Evolutionary conservation across 2,797 vertebrate species (phyloP), one percentile per base, ranked within the genome.

Genomic region (Cossypha dichroa): DNA sequence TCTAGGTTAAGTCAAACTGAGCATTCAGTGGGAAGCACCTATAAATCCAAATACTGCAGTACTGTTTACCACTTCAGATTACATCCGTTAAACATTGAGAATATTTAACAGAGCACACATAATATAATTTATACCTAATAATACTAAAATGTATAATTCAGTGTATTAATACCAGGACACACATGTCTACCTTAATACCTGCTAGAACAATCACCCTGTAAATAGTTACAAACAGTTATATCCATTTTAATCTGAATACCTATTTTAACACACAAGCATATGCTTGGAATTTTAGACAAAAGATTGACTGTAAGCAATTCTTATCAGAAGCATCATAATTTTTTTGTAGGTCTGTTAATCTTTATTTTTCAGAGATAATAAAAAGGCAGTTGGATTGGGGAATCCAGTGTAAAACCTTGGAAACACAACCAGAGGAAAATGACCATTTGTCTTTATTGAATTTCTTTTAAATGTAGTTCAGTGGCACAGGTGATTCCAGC

Each of bases 81-180:
- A 6, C 5, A 10, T 16, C 10, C 3, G 0, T 59, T 73, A 64
- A 69, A 51, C 22, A 15, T 0, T 13, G 36, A 22, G 6, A 66
- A 18, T 84, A 15, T 66, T 64, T 36, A 75, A 41, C 7, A 66
- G 17, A 40, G 9, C 46, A 46, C 2, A 2, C 11, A 23, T 73
- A 31, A 26, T 55, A 23, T 8, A 34, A 74, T 67, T 82, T 15
- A 6, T 45, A 14, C 12, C 56, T 51, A 46, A 59, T 66, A 45
- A 25, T 41, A 20, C 6, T 25, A 17, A 41, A 55, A 51, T 11
- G 4, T 40, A 1, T 66, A 63, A 40, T 46, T 54, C 8, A 3
- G 4, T 40, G 1, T 64, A n/a, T 34, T 74, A 69, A n/a, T 38
- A 52, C 31, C 7, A 31, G 29, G 38, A 16, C 16, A 14, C 13